A percentile compares a stretch with the other conserved stretches of the same genome.
Conservation (phyloP, 1,140 invertebrate species). For the Bombyx mandarina region DNA sequence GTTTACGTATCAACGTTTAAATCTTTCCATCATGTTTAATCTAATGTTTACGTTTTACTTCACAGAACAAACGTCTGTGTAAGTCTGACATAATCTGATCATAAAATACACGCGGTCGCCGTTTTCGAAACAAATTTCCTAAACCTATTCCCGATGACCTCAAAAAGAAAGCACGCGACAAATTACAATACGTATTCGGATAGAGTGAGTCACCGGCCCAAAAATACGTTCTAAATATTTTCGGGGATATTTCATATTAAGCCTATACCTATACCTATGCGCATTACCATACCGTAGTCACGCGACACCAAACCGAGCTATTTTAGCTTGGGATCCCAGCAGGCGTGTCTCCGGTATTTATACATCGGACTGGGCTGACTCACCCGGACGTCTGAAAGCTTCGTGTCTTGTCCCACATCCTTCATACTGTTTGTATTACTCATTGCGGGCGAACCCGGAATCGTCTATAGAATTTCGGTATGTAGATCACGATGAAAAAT, state of each 20-base stretch:
- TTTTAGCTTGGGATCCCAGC: constrained; percentile 55
- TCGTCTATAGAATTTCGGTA: constrained; percentile 23
- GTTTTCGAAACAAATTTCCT: too few relatives aligned
- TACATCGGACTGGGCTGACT: constrained; percentile 46
- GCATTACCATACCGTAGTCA: constrained; percentile 34
- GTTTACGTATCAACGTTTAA: too few relatives aligned
- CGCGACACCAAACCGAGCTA: constrained; percentile 53
- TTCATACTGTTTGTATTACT: constrained; percentile 55
- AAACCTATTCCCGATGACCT: not conserved
- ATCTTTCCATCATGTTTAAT: too few relatives aligned
- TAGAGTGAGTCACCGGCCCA: constrained; percentile 13
- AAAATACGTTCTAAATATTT: constrained; percentile 9
- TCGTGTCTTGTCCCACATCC: constrained; percentile 59
- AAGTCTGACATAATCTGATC: too few relatives aligned
- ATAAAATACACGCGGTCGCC: too few relatives aligned
- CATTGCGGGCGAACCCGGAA: constrained; percentile 57
- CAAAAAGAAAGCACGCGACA: not conserved
- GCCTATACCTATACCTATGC: constrained; percentile 25
- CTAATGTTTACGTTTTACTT: too few relatives aligned
- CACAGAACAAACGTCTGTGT: too few relatives aligned
- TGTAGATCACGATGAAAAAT: constrained; percentile 7
- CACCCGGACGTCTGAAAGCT: constrained; percentile 56
- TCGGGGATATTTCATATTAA: constrained; percentile 15
- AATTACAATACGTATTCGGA: constrained; percentile 8
- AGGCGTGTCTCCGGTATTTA: constrained; percentile 66